phyloP scores from a whole-genome alignment of 2,113 vertebrate species.

The Lagopus leucura region DNA sequence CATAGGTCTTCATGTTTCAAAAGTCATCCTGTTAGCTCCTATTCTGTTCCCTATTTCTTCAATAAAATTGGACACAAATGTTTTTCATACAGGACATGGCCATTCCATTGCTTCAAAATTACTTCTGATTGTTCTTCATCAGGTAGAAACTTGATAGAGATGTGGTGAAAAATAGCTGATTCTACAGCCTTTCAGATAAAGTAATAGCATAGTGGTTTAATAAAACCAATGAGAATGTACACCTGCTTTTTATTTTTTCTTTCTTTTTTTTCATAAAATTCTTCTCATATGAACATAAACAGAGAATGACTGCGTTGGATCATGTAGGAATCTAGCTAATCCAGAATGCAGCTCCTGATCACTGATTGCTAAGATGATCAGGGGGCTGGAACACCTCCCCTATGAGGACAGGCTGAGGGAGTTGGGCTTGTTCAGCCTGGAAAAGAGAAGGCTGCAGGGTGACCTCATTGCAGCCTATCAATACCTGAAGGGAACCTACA shows the following conservation, averaged over 20 bases:
- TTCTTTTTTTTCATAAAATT: neutral
- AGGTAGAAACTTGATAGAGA: neutral
- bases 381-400: too few relatives aligned
- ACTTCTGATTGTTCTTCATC: slow-evolving; percentile 3
- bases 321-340: neutral
- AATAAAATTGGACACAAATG: neutral
- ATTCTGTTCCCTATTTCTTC: neutral
- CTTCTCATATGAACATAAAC: neutral
- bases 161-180: neutral
- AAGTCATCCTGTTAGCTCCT: slow-evolving; percentile 1
- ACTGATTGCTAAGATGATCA: too few relatives aligned
- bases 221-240: neutral
- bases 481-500: too few relatives aligned
- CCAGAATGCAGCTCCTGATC: neutral
- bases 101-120: neutral
- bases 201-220: neutral
- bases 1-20: neutral
- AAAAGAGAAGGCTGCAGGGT: too few relatives aligned
- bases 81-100: neutral
- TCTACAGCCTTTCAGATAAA: neutral
- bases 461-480: too few relatives aligned
- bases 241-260: too few relatives aligned
- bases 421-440: too few relatives aligned
- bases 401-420: too few relatives aligned
- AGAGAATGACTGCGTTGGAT: neutral